Percentiles rank a stretch among this genome's conserved stretches.
Evolutionary conservation across 2,888 invertebrate species (phyloP).

Genomic region (Elegia similella): DNA sequence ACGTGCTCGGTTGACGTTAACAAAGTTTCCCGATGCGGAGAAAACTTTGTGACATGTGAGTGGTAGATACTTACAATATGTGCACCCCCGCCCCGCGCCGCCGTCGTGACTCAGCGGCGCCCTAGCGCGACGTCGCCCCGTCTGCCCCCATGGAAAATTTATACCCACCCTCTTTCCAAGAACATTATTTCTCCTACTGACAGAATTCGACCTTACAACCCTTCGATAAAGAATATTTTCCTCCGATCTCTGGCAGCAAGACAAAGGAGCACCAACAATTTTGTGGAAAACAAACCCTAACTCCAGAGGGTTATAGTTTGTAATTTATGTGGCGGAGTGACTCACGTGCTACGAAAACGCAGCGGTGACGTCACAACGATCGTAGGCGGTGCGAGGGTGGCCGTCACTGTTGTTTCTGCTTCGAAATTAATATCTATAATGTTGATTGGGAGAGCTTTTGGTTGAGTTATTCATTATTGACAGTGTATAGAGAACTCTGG

Average conservation of each 20-base stretch:
- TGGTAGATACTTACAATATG: conserved; percentile 78
- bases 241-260: conserved; percentile 42
- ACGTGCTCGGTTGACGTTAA: conserved; percentile 81
- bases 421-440: conserved; percentile 24
- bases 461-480: neutral
- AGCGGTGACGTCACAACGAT: conserved; percentile 63
- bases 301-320: conserved; percentile 75
- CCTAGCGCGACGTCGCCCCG: conserved; percentile 80
- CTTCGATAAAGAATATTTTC: conserved; percentile 51
- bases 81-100: conserved; percentile 48
- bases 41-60: conserved; percentile 82
- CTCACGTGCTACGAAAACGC: conserved; percentile 73
- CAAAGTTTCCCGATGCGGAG: conserved; percentile 80
- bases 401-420: conserved; percentile 27
- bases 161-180: conserved; percentile 78
- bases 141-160: conserved; percentile 81
- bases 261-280: conserved; percentile 75
- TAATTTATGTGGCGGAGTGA: conserved; percentile 70
- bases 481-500: neutral
- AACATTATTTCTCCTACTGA: conserved; percentile 54
- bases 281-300: conserved; percentile 78
- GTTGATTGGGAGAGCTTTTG: conserved; percentile 1
- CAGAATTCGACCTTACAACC: conserved; percentile 51
- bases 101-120: conserved; percentile 78
- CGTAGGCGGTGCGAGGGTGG: conserved; percentile 42